Conservation (phyloP, 2,797 vertebrate genomes). For the Emydoidea blandingii region DNA sequence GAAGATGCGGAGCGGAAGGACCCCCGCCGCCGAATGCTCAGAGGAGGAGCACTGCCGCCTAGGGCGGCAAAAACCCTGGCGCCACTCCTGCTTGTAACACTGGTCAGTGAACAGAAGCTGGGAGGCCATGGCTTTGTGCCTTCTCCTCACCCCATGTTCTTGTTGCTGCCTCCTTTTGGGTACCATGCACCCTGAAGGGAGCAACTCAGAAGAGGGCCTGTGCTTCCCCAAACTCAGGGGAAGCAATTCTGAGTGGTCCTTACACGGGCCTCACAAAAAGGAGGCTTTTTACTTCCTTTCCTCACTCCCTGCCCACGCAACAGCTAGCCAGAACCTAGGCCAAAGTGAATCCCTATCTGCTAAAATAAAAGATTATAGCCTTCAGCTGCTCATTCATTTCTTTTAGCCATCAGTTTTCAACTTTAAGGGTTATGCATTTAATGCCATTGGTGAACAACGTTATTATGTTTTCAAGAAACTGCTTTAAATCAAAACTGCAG, state of each 20-base stretch:
- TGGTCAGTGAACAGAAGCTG: background rate
- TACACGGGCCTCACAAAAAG: background rate
- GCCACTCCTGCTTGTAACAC: background rate
- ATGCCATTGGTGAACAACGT: constrained; percentile 75
- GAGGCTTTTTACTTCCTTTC: background rate
- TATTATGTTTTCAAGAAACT: constrained; percentile 75
- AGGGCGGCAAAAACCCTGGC: no score
- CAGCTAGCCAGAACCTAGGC: background rate
- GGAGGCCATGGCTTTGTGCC: background rate
- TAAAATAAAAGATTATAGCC: constrained; percentile 68
- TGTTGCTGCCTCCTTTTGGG: fast-evolving
- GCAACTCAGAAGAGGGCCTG: background rate
- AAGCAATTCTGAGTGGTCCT: background rate
- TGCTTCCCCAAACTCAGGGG: background rate
- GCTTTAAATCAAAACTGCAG: constrained; percentile 72
- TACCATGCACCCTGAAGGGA: background rate
- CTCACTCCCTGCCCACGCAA: background rate
- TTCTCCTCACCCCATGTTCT: background rate
- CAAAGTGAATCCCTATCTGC: constrained; percentile 47
- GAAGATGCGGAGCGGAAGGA: no score
- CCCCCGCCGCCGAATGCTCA: no score
- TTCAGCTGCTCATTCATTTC: constrained; percentile 62
- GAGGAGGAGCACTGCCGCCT: no score
- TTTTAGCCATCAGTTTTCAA: constrained; percentile 75
- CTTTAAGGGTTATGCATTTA: constrained; percentile 78